Conservation (phyloP, 2,113 vertebrate species). For the Dicentrarchus labrax region DNA sequence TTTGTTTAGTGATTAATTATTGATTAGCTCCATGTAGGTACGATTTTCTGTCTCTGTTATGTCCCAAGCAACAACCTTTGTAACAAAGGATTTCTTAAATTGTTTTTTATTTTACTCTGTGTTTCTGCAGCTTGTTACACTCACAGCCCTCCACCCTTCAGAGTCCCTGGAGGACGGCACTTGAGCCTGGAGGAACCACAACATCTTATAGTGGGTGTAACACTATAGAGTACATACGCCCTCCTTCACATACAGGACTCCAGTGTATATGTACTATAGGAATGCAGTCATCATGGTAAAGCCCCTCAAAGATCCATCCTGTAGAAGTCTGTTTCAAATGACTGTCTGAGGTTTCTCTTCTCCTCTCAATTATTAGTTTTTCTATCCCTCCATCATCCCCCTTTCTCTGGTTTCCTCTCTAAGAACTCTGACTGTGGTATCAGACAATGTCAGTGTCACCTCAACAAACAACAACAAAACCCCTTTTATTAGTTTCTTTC, state of each 20-base stretch:
- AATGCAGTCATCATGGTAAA: no score
- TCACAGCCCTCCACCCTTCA: slow-evolving; percentile 31
- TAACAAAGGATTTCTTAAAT: not conserved
- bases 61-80: no score
- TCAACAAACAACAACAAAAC: no score
- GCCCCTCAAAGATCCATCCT: not conserved
- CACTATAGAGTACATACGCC: not conserved
- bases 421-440: no score
- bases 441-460: no score
- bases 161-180: slow-evolving; percentile 17
- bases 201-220: slow-evolving; percentile 9
- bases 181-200: slow-evolving; percentile 3
- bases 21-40: not conserved
- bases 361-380: no score
- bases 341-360: no score
- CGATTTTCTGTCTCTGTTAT: not conserved
- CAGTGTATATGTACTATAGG: not conserved
- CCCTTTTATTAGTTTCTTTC: no score
- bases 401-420: no score
- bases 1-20: not conserved
- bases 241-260: slow-evolving; percentile 21
- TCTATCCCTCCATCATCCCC: no score
- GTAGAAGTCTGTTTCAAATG: not conserved
- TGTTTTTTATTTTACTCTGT: not conserved
- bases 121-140: slow-evolving; percentile 23